Base-by-base conservation (phyloP, 2,797 vertebrate genomes). In the Ataeniobius toweri region DNA sequence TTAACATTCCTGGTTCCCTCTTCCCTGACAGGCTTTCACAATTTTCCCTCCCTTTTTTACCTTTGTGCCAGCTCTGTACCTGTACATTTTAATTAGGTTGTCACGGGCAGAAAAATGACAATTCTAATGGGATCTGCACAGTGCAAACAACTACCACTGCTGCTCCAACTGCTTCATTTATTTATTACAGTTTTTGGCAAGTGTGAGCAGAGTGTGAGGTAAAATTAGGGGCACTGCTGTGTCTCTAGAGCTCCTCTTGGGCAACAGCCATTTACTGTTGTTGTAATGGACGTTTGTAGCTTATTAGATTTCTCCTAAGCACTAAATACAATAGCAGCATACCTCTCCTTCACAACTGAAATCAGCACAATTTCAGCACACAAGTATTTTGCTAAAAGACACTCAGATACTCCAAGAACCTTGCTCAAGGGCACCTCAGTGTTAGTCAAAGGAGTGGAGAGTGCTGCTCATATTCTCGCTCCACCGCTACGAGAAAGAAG, bases 61-160 rank as follows among this genome's bases (percentile, higher is more conserved):
- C 22, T 44, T 82, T 84, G 83, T 79, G 89, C 85, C 84, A 86
- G 55, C 88, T 82, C 80, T 86, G 36, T 91, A 93, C 90, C 94
- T 94, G 88, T 87, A 89, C 83, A 83, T 92, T 95, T 94, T 95
- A 95, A 94, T 95, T 94, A 94, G 90, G 82, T 91, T 91, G 84
- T 93, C 92, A 91, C 89, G 89, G 81, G 86, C 84, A 83, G 85
- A 83, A 86, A 86, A 90, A 85, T 61, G 87, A 80, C 83, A 82
- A 90, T 83, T 79, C 88, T 88, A 86, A 87, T 83, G 82, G 88
- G 88, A 91, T 88, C 56, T 77, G 79, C 76, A 79, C 78, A 78
- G 83, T 79, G 83, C 61, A 88, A 91, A 92, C 89, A 93, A 79
- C 78, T 88, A 82, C 76, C 77, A 55, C 5, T 61, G 78, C 76